Conservation (phyloP, 2,113 vertebrate genomes). For the Sylvia atricapilla region DNA sequence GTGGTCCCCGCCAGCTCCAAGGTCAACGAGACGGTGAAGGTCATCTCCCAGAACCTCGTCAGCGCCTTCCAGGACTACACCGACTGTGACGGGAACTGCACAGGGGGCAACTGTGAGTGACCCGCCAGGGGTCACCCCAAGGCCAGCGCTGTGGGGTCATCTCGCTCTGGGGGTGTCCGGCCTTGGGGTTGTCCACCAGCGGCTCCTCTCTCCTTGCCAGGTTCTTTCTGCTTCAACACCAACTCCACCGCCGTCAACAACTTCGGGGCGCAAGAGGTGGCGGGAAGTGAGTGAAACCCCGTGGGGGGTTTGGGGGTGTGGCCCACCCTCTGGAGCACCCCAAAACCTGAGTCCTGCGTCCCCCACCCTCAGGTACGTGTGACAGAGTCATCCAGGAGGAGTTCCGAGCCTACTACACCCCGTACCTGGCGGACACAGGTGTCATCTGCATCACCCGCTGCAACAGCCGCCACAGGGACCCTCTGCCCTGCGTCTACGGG, state of each 20-base stretch:
- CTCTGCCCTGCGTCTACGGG: not conserved
- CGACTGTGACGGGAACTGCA: no score
- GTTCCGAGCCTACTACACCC: fast-evolving
- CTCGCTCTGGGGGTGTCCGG: no score
- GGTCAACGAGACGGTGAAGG: no score
- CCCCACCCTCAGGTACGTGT: not conserved
- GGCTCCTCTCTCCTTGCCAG: not conserved
- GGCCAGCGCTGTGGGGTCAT: no score
- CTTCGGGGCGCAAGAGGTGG: no score
- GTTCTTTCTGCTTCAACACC: not conserved
- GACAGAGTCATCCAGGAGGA: fast-evolving
- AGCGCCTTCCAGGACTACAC: no score
- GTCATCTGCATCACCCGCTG: not conserved
- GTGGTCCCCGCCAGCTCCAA: no score
- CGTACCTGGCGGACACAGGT: fast-evolving
- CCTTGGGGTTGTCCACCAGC: not conserved
- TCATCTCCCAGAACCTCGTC: no score
- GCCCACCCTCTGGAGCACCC: not conserved
- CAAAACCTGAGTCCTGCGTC: fast-evolving
- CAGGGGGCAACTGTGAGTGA: no score
- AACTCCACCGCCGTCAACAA: fast-evolving
- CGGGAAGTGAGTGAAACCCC: fast-evolving
- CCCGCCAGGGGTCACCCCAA: no score
- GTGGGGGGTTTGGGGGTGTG: no score
- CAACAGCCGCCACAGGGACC: fast-evolving